These are phyloP conservation scores for Pogonomyrmex californicus DNA, from an alignment of 1,140 invertebrate genomes.

Conservation along the genomic window DNA sequence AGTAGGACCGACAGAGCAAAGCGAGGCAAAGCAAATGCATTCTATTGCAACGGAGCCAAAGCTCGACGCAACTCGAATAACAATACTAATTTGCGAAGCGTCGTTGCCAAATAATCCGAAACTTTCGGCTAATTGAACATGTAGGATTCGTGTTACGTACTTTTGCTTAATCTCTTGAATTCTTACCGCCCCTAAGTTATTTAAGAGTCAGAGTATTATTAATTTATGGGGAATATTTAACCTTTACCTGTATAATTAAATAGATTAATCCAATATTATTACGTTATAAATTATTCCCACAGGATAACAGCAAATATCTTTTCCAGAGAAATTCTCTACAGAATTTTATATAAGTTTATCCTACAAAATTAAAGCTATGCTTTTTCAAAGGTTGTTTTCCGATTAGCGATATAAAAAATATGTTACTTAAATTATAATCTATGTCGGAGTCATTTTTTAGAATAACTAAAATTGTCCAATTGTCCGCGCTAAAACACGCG, in stretches of 20 bases:
- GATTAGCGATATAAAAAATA: not conserved
- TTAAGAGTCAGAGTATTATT: not conserved
- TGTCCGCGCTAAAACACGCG: not conserved
- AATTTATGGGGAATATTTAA: not conserved
- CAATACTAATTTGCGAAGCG: slow-evolving; percentile 72
- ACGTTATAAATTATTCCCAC: not conserved
- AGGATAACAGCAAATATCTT: not conserved
- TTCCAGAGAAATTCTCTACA: not conserved
- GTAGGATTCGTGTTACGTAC: slow-evolving; percentile 25
- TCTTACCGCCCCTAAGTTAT: slow-evolving; percentile 2
- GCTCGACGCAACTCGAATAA: slow-evolving; percentile 61
- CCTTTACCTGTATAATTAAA: not conserved
- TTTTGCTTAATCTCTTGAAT: slow-evolving; percentile 23
- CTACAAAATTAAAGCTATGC: not conserved
- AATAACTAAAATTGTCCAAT: slow-evolving; percentile 18
- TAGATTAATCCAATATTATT: not conserved
- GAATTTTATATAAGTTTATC: not conserved
- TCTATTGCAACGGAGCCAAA: slow-evolving; percentile 56
- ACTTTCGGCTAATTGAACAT: slow-evolving; percentile 65
- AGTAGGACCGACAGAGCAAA: slow-evolving; percentile 57
- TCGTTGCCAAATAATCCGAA: slow-evolving; percentile 32
- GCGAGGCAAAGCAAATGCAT: slow-evolving; percentile 60
- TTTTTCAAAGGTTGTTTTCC: not conserved
- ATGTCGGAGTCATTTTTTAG: not conserved
- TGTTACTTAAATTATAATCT: not conserved